Evolutionary conservation across 2,113 vertebrate species (phyloP).

Genomic region (Archocentrus centrarchus): DNA sequence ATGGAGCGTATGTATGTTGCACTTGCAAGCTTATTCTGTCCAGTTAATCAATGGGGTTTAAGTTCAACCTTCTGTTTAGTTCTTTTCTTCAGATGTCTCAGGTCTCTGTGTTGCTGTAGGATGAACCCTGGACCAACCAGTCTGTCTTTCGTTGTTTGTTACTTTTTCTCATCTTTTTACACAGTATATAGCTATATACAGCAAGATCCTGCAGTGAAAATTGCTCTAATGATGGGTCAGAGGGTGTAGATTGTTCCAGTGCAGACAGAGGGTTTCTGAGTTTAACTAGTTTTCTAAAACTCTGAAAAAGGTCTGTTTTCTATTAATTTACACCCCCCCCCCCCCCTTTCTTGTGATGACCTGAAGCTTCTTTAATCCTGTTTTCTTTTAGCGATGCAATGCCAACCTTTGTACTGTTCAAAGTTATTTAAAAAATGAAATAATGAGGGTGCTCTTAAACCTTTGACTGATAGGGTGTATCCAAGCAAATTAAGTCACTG

Average conservation of each 20-base stretch:
- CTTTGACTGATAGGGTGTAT: neutral
- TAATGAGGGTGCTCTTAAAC: neutral
- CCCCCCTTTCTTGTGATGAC: neutral
- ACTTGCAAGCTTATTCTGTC: neutral
- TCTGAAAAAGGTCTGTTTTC: neutral
- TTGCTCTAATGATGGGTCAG: neutral
- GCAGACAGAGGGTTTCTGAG: neutral
- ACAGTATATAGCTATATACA: neutral
- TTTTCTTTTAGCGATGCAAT: neutral
- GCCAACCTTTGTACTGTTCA: neutral
- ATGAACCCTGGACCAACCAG: neutral
- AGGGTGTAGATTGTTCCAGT: neutral
- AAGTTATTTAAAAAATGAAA: neutral
- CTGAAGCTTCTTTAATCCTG: neutral
- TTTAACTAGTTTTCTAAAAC: neutral
- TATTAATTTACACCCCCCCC: rapidly evolving
- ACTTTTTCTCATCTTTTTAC: neutral
- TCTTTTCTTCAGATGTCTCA: neutral
- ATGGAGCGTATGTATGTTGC: neutral
- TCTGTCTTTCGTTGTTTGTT: neutral
- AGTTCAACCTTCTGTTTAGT: neutral
- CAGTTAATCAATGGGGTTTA: rapidly evolving
- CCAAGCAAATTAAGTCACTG: neutral
- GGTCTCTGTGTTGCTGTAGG: neutral
- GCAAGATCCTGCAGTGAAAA: neutral